Conservation (phyloP, 1,140 invertebrate species). For the Chlorops oryzae region DNA sequence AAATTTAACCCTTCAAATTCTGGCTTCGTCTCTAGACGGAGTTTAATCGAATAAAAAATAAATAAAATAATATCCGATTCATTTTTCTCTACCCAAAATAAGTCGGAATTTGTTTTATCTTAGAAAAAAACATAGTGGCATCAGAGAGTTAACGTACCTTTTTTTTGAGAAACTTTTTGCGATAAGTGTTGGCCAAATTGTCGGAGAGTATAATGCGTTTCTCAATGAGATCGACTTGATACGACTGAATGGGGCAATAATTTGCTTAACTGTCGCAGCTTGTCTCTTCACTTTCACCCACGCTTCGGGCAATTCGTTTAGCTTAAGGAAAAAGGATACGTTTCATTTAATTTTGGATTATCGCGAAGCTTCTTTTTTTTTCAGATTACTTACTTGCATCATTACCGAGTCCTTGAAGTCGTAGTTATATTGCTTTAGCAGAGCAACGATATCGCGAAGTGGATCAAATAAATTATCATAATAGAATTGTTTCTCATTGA, state of each 20-base stretch:
- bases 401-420: slow-evolving; percentile 62
- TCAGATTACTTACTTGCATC: slow-evolving; percentile 49
- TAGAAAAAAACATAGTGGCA: too few relatives aligned
- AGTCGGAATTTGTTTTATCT: too few relatives aligned
- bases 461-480: slow-evolving; percentile 76
- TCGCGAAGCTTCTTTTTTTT: background rate
- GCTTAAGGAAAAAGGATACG: slow-evolving; percentile 28
- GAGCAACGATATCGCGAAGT: slow-evolving; percentile 67
- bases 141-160: too few relatives aligned
- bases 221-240: slow-evolving; percentile 57
- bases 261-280: slow-evolving; percentile 76
- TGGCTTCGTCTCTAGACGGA: too few relatives aligned
- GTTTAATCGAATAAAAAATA: too few relatives aligned
- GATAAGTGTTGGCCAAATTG: slow-evolving; percentile 67
- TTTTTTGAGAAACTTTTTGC: slow-evolving; percentile 63
- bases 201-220: slow-evolving; percentile 69
- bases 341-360: background rate
- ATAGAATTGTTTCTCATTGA: slow-evolving; percentile 53
- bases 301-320: slow-evolving; percentile 74
- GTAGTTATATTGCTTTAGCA: slow-evolving; percentile 67
- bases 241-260: slow-evolving; percentile 71
- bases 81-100: too few relatives aligned
- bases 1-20: too few relatives aligned
- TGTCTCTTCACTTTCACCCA: slow-evolving; percentile 85
- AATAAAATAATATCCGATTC: too few relatives aligned